These are phyloP conservation scores for Gymnoscopelus microlampas DNA, from an alignment of 2,797 vertebrate species.

Conservation along the genomic window DNA sequence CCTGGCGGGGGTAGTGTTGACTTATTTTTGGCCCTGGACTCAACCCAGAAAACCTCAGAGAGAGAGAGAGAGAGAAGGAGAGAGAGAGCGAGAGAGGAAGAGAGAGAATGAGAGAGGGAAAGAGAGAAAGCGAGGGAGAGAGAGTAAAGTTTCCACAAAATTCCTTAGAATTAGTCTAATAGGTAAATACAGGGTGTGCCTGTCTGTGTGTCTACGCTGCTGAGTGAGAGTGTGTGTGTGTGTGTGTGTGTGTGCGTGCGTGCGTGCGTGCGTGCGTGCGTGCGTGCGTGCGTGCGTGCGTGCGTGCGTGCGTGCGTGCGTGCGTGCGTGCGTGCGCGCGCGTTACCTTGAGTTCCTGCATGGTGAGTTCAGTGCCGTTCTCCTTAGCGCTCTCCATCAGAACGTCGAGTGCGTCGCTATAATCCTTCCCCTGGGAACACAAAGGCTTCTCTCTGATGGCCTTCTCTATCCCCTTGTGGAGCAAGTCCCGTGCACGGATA, in stretches of 20 bases:
- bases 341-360: constrained; percentile 97
- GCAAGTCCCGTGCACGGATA: constrained; percentile 90
- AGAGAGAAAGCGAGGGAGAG: constrained; percentile 14
- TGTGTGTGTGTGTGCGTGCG: constrained; percentile 2
- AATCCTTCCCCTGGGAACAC: constrained; percentile 92
- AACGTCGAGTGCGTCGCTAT: constrained; percentile 92
- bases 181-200: constrained; percentile 72
- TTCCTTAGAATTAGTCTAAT: constrained; percentile 71
- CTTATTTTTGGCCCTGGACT: constrained; percentile 77
- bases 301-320: constrained; percentile 14
- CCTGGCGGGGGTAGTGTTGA: constrained; percentile 73
- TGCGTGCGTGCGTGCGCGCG: constrained; percentile 4
- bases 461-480: constrained; percentile 94
- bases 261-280: not conserved
- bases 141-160: constrained; percentile 73
- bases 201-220: not conserved
- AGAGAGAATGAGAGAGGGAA: not conserved
- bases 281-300: not conserved
- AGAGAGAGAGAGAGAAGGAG: constrained; percentile 21
- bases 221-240: not conserved
- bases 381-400: constrained; percentile 96
- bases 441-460: constrained; percentile 95
- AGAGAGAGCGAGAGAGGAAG: constrained; percentile 1
- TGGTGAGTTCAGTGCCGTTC: constrained; percentile 92
- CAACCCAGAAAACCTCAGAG: constrained; percentile 74